Evolutionary conservation across 2,888 invertebrate genomes (phyloP).

Genomic region (Hirtodrosophila cameraria): DNA sequence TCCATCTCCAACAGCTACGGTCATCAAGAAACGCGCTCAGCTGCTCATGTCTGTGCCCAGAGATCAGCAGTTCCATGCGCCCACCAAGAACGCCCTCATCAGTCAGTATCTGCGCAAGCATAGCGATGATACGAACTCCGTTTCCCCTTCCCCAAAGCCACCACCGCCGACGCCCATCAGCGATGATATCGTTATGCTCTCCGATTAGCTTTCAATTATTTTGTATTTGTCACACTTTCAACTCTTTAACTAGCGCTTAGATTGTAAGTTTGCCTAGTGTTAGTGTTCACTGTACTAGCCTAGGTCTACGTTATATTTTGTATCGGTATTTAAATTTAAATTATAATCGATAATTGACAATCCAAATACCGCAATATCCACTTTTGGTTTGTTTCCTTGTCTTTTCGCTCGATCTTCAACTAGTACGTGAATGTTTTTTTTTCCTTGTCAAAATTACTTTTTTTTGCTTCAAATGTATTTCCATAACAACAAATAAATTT

Average conservation of each 20-base stretch:
- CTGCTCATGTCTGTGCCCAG: conserved; percentile 83
- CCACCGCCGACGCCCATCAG: neutral
- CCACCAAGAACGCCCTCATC: conserved; percentile 83
- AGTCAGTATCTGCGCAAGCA: conserved; percentile 84
- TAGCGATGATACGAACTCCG: conserved; percentile 28
- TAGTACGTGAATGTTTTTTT: neutral
- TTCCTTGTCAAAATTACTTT: neutral
- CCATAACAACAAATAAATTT: conserved; percentile 14
- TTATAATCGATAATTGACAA: neutral
- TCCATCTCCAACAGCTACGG: neutral
- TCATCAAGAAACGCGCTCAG: conserved; percentile 81
- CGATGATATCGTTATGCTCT: conserved; percentile 62
- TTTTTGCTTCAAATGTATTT: neutral
- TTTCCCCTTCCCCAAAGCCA: neutral
- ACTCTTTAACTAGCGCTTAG: conserved; percentile 7
- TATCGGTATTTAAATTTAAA: too few relatives aligned
- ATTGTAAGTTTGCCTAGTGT: conserved; percentile 30
- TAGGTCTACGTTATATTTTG: neutral
- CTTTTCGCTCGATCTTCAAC: neutral
- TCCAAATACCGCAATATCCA: conserved; percentile 20
- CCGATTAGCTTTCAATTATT: conserved; percentile 46
- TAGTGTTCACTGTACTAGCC: conserved; percentile 36
- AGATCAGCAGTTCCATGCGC: conserved; percentile 77
- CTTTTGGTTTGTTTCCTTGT: conserved; percentile 1
- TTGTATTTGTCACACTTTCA: conserved; percentile 4